Evolutionary conservation across 1,140 invertebrate genomes (phyloP), one percentile per base, ranked within the genome.

Genomic region (Saccostrea glomerata): DNA sequence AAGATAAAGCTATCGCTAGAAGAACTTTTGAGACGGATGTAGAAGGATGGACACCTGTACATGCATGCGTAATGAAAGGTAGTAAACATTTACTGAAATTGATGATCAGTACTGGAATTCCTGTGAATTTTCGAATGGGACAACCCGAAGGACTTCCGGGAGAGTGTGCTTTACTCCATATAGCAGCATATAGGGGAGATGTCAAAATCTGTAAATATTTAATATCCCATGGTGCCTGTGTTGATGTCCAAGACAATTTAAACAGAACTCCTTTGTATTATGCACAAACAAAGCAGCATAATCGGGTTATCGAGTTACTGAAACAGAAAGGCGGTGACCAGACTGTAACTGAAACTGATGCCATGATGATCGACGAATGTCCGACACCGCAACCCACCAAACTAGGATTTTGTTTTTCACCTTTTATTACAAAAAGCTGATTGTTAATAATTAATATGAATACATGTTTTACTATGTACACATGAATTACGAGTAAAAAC

Each of bases 31-130:
- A 86, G 2, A 88, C 88, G 5, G 89, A 92, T 82, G 84, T 93
- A 6, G 92, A 92, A 17, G 92, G 92, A n/a, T 93, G 92, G 92
- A 93, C 92, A 17, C 92, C 92, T n/a, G 56, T 92, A 23, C 92
- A 93, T 87, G 92, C 92, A 77, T 92, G 92, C 88, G 90, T 90
- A 12, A 85, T 92, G 25, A 87, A 90, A 54, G 92, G 92, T 11
- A 91, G 91, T 15, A 92, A 91, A 63, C 92, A 92, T 56, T 77
- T 92, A 20, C 86, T 93, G 58, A 93, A 93, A 89, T 70, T 90
- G 4, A 92, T 93, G 89, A 85, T 93, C n/a, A 86, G 89, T 85
- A 86, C 91, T 15, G 91, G 90, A 55, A 87, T 92, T n/a, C 91
- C 92, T 85, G 86, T 92, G 11, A 92, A 93, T 86, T 56, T 85